Percentiles rank a stretch among this genome's conserved stretches.
phyloP scores from a whole-genome alignment of 2,113 vertebrate genomes.

The Diphyllodes magnificus region DNA sequence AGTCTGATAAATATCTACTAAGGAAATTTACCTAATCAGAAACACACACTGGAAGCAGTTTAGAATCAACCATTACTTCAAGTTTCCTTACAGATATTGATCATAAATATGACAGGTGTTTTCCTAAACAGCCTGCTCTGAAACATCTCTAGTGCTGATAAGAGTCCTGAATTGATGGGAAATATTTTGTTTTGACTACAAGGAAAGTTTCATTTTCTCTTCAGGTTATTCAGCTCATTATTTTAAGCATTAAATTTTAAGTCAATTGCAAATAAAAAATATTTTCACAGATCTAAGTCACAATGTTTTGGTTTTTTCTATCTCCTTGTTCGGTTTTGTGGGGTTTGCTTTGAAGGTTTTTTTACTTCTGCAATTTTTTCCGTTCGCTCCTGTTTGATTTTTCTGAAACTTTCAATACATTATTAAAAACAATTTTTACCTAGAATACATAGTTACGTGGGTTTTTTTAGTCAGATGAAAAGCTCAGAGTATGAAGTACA shows the following conservation, averaged over 20 bases:
- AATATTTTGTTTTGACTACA: background rate
- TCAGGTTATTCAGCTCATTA: background rate
- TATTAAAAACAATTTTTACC: background rate
- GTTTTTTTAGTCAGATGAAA: background rate
- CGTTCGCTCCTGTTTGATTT: background rate
- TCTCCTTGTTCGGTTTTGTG: too few relatives aligned
- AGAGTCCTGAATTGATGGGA: background rate
- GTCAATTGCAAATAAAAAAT: background rate
- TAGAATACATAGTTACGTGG: background rate
- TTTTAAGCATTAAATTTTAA: background rate
- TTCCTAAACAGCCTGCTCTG: background rate
- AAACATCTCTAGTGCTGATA: background rate
- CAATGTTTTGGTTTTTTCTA: background rate
- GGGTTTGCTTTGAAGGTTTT: background rate
- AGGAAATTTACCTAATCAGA: background rate
- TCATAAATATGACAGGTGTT: fast-evolving
- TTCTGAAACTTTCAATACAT: background rate
- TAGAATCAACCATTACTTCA: background rate
- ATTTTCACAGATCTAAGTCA: background rate
- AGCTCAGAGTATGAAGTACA: background rate
- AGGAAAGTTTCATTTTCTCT: background rate
- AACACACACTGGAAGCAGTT: background rate
- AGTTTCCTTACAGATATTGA: background rate
- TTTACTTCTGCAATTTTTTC: background rate
- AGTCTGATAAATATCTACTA: background rate